These are phyloP conservation scores for Stenolophus ochropezus DNA, from an alignment of 2,888 invertebrate species.

Conservation along the genomic window DNA sequence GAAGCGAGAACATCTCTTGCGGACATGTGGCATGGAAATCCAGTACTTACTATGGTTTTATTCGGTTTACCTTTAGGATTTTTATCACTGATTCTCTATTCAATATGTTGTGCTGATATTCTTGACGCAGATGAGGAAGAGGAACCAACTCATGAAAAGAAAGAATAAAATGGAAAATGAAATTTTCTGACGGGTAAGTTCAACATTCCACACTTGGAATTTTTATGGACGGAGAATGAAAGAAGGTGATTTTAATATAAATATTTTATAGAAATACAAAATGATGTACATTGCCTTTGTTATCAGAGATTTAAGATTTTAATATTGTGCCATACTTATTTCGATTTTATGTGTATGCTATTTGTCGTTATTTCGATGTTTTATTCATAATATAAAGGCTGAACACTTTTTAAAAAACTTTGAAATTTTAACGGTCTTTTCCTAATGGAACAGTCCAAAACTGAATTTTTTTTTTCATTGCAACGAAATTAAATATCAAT, in stretches of 20 bases:
- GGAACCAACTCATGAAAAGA: constrained; percentile 73
- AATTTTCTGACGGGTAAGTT: constrained; percentile 1
- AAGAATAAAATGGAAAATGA: constrained; percentile 69
- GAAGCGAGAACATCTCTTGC: constrained; percentile 87
- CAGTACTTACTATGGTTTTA: constrained; percentile 92
- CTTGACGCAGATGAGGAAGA: constrained; percentile 92
- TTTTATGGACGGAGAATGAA: neutral
- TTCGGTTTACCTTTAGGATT: constrained; percentile 97
- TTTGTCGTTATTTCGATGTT: neutral
- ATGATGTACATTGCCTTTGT: neutral
- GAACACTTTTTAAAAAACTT: neutral
- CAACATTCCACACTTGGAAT: constrained; percentile 11
- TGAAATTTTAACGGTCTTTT: no score
- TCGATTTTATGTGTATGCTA: neutral
- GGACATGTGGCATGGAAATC: constrained; percentile 95
- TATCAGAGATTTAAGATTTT: neutral
- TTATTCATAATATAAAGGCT: constrained; percentile 5
- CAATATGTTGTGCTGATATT: constrained; percentile 96
- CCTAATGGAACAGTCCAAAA: no score
- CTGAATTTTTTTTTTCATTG: neutral
- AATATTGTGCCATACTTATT: neutral
- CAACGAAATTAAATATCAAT: constrained; percentile 1
- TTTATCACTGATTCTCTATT: constrained; percentile 94
- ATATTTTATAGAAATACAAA: constrained; percentile 9
- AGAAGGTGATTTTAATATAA: neutral